These are phyloP conservation scores for Sparus aurata DNA, from an alignment of 2,797 vertebrate genomes.

Conservation along the genomic window DNA sequence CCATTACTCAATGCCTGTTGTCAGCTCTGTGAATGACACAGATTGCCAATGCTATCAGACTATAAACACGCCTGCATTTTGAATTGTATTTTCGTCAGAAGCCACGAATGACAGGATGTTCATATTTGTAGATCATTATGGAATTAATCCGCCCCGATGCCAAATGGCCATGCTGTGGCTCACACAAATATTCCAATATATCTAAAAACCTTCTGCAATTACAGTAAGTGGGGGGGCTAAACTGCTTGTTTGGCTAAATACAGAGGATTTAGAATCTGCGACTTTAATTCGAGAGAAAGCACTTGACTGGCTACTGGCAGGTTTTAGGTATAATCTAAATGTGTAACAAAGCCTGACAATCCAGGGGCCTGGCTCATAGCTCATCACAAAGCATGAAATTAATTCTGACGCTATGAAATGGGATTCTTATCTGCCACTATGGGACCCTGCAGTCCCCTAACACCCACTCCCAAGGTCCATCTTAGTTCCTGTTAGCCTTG, in stretches of 20 bases:
- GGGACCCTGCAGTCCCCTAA: slow-evolving; percentile 61
- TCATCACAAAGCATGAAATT: slow-evolving; percentile 82
- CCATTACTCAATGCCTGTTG: slow-evolving; percentile 28
- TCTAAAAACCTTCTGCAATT: slow-evolving; percentile 81
- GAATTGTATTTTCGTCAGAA: slow-evolving; percentile 61
- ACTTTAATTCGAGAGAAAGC: slow-evolving; percentile 83
- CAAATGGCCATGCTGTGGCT: slow-evolving; percentile 73
- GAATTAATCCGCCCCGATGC: slow-evolving; percentile 79
- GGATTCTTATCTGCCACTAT: slow-evolving; percentile 84
- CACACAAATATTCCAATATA: slow-evolving; percentile 78
- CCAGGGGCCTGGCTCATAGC: slow-evolving; percentile 75
- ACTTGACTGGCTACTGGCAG: slow-evolving; percentile 78
- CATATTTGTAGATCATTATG: slow-evolving; percentile 77
- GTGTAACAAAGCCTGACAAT: slow-evolving; percentile 84
- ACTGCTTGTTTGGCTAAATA: slow-evolving; percentile 84
- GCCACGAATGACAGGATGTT: slow-evolving; percentile 69
- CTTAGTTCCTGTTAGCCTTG: slow-evolving; percentile 40
- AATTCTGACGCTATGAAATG: slow-evolving; percentile 83
- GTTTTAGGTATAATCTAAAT: slow-evolving; percentile 84
- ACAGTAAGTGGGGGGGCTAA: slow-evolving; percentile 78
- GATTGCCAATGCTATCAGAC: slow-evolving; percentile 38
- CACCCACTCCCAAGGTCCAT: slow-evolving; percentile 60
- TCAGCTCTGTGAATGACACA: slow-evolving; percentile 41
- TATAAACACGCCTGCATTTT: slow-evolving; percentile 53
- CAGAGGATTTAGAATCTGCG: slow-evolving; percentile 81